phyloP scores from a whole-genome alignment of 2,888 invertebrate species.

The Dusona sp. region DNA sequence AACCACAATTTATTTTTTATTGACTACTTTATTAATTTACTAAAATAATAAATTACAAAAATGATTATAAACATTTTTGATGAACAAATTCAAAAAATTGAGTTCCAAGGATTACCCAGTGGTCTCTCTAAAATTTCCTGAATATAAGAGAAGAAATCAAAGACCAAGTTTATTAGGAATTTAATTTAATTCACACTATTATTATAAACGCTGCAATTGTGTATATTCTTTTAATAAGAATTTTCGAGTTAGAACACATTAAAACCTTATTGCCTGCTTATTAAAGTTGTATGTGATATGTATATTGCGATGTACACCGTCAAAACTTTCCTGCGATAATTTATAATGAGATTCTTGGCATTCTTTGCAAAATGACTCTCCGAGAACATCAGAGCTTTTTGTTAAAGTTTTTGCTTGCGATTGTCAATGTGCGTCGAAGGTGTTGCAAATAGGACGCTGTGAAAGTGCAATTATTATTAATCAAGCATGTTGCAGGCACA shows the following conservation, averaged over 20 bases:
- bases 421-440: constrained; percentile 60
- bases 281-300: background rate
- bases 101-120: too few species aligned
- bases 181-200: too few species aligned
- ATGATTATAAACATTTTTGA: too few species aligned
- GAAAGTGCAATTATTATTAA: constrained; percentile 77
- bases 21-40: too few species aligned
- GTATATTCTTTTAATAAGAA: background rate
- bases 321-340: background rate
- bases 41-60: too few species aligned
- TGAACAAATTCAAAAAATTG: too few species aligned
- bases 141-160: too few species aligned
- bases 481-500: constrained; percentile 75
- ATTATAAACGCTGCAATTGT: too few species aligned
- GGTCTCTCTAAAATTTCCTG: too few species aligned
- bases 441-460: constrained; percentile 58
- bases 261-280: background rate
- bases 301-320: background rate
- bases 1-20: too few species aligned
- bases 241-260: background rate
- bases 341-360: background rate
- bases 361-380: background rate
- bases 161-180: too few species aligned
- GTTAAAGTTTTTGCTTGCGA: constrained; percentile 32
- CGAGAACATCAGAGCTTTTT: constrained; percentile 24